Evolutionary conservation across 1,140 invertebrate species (phyloP).

Genomic region (Drosophila yakuba): DNA sequence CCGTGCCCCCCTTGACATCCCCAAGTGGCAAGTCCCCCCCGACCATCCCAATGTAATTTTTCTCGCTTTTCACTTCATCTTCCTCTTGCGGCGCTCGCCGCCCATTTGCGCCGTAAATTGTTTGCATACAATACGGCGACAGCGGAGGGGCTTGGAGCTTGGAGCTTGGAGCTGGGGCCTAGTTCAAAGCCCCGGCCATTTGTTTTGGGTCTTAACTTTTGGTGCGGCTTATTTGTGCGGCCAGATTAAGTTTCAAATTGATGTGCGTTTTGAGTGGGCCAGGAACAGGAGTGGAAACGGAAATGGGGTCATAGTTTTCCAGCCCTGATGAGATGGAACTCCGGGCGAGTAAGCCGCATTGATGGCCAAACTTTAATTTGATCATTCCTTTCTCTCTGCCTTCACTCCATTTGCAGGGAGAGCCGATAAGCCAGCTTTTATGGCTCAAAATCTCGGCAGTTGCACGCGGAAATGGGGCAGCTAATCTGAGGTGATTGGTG

Average conservation of each 20-base stretch:
- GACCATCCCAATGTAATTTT: slow-evolving; percentile 42
- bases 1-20: background rate
- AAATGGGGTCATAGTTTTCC: slow-evolving; percentile 7
- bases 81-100: slow-evolving; percentile 29
- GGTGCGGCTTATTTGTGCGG: slow-evolving; percentile 79
- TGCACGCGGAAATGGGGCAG: slow-evolving; percentile 5
- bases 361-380: slow-evolving; percentile 79
- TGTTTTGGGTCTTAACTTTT: slow-evolving; percentile 77
- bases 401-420: slow-evolving; percentile 1
- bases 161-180: background rate
- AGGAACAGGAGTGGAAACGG: background rate
- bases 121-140: slow-evolving; percentile 71
- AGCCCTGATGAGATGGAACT: slow-evolving; percentile 6
- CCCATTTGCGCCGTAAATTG: slow-evolving; percentile 75
- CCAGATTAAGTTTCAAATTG: slow-evolving; percentile 82
- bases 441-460: slow-evolving; percentile 3
- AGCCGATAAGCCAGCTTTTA: slow-evolving; percentile 55
- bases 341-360: slow-evolving; percentile 47
- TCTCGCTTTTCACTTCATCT: slow-evolving; percentile 21
- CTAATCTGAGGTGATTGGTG: slow-evolving; percentile 15
- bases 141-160: slow-evolving; percentile 3
- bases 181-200: slow-evolving; percentile 48
- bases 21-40: background rate
- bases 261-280: slow-evolving; percentile 66
- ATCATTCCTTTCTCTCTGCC: slow-evolving; percentile 31